Conservation (phyloP, 1,140 invertebrate species). For the Drosophila ohnishii region DNA sequence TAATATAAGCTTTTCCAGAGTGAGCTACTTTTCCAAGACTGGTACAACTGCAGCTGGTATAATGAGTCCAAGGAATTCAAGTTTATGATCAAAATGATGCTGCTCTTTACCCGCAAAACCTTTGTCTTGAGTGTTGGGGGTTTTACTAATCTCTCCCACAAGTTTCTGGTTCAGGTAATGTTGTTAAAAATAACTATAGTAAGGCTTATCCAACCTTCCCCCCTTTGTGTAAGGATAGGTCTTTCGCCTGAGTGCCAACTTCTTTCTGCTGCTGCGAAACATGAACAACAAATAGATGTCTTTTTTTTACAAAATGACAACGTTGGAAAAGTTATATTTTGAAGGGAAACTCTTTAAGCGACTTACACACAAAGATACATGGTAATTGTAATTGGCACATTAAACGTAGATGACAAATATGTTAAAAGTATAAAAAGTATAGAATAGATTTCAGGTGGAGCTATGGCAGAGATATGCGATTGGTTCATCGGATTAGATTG, state of each 20-base stretch:
- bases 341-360: conserved; percentile 60
- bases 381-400: conserved; percentile 72
- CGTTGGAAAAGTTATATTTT: conserved; percentile 75
- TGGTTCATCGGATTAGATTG: conserved; percentile 32
- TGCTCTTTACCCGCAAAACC: conserved; percentile 51
- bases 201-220: background rate
- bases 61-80: conserved; percentile 64
- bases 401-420: conserved; percentile 75
- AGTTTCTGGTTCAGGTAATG: conserved; percentile 63
- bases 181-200: background rate
- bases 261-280: conserved; percentile 67
- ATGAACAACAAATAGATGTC: conserved; percentile 64
- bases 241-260: conserved; percentile 72
- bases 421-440: conserved; percentile 53
- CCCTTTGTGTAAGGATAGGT: conserved; percentile 32
- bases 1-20: conserved; percentile 28
- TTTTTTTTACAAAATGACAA: conserved; percentile 70
- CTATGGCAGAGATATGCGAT: conserved; percentile 50
- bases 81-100: conserved; percentile 66
- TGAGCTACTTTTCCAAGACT: conserved; percentile 57
- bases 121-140: conserved; percentile 68
- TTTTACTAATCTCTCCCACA: conserved; percentile 67
- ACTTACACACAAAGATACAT: conserved; percentile 69
- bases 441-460: conserved; percentile 56
- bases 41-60: conserved; percentile 73